Base-by-base conservation (phyloP, 2,888 invertebrate species). In the Nasonia oneida region DNA sequence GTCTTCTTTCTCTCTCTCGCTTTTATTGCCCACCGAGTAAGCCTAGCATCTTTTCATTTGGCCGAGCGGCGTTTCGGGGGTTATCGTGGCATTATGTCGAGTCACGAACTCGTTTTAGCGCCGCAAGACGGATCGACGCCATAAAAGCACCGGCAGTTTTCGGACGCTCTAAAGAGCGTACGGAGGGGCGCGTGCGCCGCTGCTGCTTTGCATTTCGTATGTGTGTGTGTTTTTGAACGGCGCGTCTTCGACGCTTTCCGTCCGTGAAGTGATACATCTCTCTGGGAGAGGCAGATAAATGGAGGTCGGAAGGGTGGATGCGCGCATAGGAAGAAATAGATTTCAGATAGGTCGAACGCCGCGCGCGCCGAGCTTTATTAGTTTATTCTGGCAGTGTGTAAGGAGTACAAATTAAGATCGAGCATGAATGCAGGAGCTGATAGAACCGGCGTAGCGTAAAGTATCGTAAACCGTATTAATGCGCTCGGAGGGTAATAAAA, bases 61-160 rank as follows among this genome's bases (percentile, higher is more conserved):
- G 74, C 42, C 74, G 81, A 29, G 79, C 80, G 67, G 77, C 78
- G 29, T 78, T 81, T 47, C 75, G 90, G 91, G 91, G 91, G 90
- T 90, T 90, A 90, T 91, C 90, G 90, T 91, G 89, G 90, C 91
- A 93, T 93, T 93, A 93, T 93, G 93, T 92, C 90, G 91, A 92
- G 93, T 93, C 93, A 93, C 93, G 93, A 93, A 93, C 93, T 92
- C 93, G 92, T 93, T 93, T 91, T 91, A 90, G 89, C 90, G 89
- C 90, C 90, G 90, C 90, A 90, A 93, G 92, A 93, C 91, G 89
- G 89, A 93, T 93, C 91, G 93, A 88, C 88, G 91, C 91, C 90
- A 92, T 92, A 92, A 92, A 92, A 91, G 89, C 90, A 90, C 91
- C 91, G 88, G 90, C n/a, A 61, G 57, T 61, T 90, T 90, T 88